A percentile compares a stretch with the other conserved stretches of the same genome.
Evolutionary conservation across 2,113 vertebrate genomes (phyloP).

Genomic region (Tetrao urogallus): DNA sequence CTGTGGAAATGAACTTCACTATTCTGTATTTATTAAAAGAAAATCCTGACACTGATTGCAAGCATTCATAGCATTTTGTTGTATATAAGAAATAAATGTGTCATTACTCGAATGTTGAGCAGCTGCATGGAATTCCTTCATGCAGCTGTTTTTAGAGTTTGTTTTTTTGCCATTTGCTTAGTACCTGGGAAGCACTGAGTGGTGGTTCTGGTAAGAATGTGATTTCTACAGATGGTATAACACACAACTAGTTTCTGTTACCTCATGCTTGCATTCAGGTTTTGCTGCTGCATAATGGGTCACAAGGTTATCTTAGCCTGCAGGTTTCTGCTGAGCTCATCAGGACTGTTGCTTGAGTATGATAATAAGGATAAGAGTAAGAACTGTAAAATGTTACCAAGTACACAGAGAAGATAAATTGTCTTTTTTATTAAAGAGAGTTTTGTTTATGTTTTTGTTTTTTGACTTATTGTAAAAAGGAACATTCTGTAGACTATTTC

Average conservation of each 20-base stretch:
- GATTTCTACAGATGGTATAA: not conserved
- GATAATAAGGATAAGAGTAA: not conserved
- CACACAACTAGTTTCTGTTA: not conserved
- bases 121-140: not conserved
- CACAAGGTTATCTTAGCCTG: not conserved
- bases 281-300: not conserved
- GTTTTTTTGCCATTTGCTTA: not conserved
- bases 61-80: not conserved
- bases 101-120: not conserved
- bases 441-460: not conserved
- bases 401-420: not conserved
- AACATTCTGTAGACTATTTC: not conserved
- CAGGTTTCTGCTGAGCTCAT: not conserved
- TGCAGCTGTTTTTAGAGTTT: not conserved
- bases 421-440: not conserved
- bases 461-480: not conserved
- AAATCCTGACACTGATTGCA: not conserved
- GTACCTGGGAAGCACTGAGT: not conserved
- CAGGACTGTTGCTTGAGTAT: not conserved
- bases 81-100: not conserved
- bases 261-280: not conserved
- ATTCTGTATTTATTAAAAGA: not conserved
- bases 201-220: not conserved
- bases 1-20: not conserved
- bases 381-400: not conserved